phyloP scores from a whole-genome alignment of 1,140 invertebrate species.

The Drosophila oshimai region DNA sequence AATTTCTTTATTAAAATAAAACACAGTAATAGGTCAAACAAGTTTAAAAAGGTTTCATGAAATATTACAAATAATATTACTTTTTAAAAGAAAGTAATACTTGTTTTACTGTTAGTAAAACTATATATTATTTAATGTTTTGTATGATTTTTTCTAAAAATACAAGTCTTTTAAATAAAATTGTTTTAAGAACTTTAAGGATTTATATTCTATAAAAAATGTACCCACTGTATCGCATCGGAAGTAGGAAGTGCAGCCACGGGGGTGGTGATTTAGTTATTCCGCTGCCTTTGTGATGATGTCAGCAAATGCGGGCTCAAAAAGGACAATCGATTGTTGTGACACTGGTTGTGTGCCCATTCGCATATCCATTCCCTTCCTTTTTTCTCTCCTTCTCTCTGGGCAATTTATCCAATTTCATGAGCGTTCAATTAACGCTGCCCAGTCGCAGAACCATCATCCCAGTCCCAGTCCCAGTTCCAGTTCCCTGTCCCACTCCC shows the following conservation, averaged over 20 bases:
- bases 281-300: slow-evolving; percentile 47
- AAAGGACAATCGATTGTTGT: slow-evolving; percentile 80
- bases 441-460: slow-evolving; percentile 21
- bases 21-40: no score
- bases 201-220: not conserved
- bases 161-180: no score
- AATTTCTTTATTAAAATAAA: no score
- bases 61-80: no score
- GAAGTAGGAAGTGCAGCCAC: slow-evolving; percentile 57
- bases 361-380: not conserved
- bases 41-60: no score
- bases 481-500: not conserved
- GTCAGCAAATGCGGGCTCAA: slow-evolving; percentile 72
- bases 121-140: no score
- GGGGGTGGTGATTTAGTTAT: slow-evolving; percentile 22
- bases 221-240: slow-evolving; percentile 26
- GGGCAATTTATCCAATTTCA: slow-evolving; percentile 59
- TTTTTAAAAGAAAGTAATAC: no score
- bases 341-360: slow-evolving; percentile 60
- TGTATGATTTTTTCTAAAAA: no score
- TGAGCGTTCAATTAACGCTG: slow-evolving; percentile 71
- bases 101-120: no score
- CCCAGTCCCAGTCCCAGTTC: slow-evolving; percentile 1
- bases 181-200: no score
- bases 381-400: slow-evolving; percentile 6